Evolutionary conservation across 2,113 vertebrate genomes (phyloP), one percentile per base, ranked within the genome.

Genomic region (Cyanocitta stelleri): DNA sequence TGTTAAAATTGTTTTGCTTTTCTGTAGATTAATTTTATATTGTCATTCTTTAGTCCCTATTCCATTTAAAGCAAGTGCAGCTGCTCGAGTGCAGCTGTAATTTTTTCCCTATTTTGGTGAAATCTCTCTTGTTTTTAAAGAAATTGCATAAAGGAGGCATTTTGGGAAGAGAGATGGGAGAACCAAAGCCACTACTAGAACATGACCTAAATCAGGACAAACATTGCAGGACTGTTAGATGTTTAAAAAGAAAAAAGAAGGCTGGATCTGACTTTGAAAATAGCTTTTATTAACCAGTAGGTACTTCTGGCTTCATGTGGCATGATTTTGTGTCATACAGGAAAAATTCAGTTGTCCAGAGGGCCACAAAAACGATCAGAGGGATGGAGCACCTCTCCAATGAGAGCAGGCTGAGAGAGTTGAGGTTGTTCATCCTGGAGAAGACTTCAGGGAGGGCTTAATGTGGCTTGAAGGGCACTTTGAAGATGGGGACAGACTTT

Each of bases 361-460:
- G 21, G 9, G 14, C 55, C 32, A 26, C 39, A 43, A 30, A 73
- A 51, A 27, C 46, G 13, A 68, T 75, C 41, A 17, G 41, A 30
- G 23, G 24, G 13, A 3, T 32, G 27, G 23, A 52, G 32, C 27
- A 48, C 20, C 19, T 77, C 20, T 62, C 9, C n/a, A 37, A 1
- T 33, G 43, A 68, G 27, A 43, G n/a, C 10, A 54, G 21, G 15
- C 66, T 69, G 49, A 49, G 49, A 30, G 29, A 54, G 23, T 32
- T 63, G 49, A 12, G 13, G 1, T 64, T 39, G 14, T 83, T 79
- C 61, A 74, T n/a, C 16, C 35, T 67, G 58, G 26, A 62, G 69
- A 61, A 61, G 35, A 33, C 10, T 89, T 33, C 0, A 0, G 30
- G 22, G 22, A 56, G 22, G 27, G 12, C 7, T 63, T 41, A n/a